These are phyloP conservation scores for Parauchenoglanis ngamensis DNA, from an alignment of 2,797 vertebrate species.

Conservation along the genomic window DNA sequence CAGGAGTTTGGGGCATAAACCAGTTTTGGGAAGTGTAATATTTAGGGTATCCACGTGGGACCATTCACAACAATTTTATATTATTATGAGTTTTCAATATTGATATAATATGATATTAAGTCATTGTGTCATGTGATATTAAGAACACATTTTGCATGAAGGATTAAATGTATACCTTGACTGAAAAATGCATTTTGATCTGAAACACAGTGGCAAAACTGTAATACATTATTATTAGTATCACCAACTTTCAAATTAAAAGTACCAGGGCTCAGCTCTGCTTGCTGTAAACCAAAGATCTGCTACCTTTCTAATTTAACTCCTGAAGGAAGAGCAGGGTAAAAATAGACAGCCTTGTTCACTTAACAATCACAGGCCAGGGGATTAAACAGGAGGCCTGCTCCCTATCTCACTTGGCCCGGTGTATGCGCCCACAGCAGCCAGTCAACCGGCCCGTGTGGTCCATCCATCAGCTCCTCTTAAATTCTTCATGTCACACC, in stretches of 20 bases:
- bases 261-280: background rate
- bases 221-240: background rate
- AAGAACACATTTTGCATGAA: background rate
- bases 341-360: constrained; percentile 45
- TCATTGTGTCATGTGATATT: background rate
- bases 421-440: constrained; percentile 22
- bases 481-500: constrained; percentile 58
- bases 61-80: background rate
- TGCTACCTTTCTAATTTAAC: background rate
- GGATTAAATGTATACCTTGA: background rate
- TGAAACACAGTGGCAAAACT: background rate
- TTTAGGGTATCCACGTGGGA: background rate
- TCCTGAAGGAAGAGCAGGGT: constrained; percentile 22
- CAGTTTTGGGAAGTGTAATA: background rate
- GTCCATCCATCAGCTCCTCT: constrained; percentile 54
- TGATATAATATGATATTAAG: background rate
- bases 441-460: constrained; percentile 46
- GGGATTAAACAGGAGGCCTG: constrained; percentile 42
- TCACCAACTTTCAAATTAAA: background rate
- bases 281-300: background rate
- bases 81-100: background rate
- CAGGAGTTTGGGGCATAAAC: background rate
- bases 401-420: constrained; percentile 8
- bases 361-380: constrained; percentile 39
- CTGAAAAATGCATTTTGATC: background rate